Conservation (phyloP, 2,797 vertebrate species). For the Fringilla coelebs region DNA sequence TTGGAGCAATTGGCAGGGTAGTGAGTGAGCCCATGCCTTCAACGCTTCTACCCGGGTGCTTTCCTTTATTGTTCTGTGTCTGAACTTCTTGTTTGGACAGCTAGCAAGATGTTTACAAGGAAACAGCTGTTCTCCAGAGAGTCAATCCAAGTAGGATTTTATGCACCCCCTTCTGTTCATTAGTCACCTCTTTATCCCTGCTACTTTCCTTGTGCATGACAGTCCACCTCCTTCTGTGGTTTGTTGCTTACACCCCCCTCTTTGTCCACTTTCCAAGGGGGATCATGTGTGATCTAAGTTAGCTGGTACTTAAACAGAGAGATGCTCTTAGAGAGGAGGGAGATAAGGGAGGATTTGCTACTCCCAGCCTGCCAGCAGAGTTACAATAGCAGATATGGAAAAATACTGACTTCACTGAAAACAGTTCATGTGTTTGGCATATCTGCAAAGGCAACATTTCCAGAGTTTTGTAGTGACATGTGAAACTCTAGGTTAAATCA, state of each 20-base stretch:
- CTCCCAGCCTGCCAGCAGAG: neutral
- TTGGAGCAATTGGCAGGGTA: conserved; percentile 27
- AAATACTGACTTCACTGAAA: conserved; percentile 42
- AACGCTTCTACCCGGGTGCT: neutral
- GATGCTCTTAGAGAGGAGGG: neutral
- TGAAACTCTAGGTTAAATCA: neutral
- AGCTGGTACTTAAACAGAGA: conserved; percentile 38
- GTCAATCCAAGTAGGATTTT: conserved; percentile 64
- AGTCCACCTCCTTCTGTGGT: neutral
- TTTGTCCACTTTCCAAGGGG: conserved; percentile 37
- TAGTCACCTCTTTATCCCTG: conserved; percentile 48
- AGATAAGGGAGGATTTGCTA: conserved; percentile 36
- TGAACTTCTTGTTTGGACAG: conserved; percentile 67
- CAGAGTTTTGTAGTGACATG: neutral
- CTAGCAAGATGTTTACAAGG: conserved; percentile 70
- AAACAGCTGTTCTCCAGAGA: conserved; percentile 70
- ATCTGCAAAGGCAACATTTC: conserved; percentile 8
- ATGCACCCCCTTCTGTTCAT: conserved; percentile 55
- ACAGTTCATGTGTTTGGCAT: neutral
- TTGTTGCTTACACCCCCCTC: conserved; percentile 29
- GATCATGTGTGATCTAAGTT: neutral
- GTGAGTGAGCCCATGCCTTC: conserved; percentile 23
- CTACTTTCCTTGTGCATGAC: conserved; percentile 22
- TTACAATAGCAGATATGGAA: conserved; percentile 53
- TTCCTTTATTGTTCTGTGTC: conserved; percentile 51